Conservation (phyloP, 2,888 invertebrate species). For the Alentia gelatinosa region DNA sequence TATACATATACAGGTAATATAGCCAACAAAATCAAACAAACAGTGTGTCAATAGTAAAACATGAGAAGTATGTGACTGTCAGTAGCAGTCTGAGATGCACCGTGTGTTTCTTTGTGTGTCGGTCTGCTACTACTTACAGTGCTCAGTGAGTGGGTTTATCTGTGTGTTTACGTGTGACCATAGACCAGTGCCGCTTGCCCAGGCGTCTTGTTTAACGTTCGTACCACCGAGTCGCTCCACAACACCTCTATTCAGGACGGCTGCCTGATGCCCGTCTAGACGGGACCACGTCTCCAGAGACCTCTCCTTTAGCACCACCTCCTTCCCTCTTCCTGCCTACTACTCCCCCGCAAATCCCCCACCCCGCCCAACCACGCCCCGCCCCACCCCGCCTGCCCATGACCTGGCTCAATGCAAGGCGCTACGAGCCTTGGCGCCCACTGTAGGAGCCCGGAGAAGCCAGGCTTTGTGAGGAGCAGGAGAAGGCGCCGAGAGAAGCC, state of each 20-base stretch:
- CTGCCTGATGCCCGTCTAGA: background rate
- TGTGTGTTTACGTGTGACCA: background rate
- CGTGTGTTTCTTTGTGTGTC: background rate
- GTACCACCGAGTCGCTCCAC: background rate
- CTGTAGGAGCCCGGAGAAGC: background rate
- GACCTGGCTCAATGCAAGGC: background rate
- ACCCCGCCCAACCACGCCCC: background rate
- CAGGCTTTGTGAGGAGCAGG: background rate
- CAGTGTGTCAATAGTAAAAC: no score
- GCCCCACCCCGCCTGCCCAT: background rate
- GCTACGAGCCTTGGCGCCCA: background rate
- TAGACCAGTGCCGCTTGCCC: background rate
- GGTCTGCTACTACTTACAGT: no score
- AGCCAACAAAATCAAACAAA: no score
- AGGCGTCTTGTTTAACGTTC: background rate
- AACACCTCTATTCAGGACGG: conserved; percentile 12
- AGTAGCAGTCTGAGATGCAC: background rate
- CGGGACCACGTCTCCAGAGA: background rate
- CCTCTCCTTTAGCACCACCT: background rate
- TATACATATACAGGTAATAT: no score
- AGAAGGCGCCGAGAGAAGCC: no score
- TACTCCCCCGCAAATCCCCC: background rate
- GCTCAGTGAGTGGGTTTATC: background rate
- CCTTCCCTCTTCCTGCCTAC: background rate
- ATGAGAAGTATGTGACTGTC: background rate